These are phyloP conservation scores for Urocolius indicus DNA, from an alignment of 2,113 vertebrate species.

Conservation along the genomic window DNA sequence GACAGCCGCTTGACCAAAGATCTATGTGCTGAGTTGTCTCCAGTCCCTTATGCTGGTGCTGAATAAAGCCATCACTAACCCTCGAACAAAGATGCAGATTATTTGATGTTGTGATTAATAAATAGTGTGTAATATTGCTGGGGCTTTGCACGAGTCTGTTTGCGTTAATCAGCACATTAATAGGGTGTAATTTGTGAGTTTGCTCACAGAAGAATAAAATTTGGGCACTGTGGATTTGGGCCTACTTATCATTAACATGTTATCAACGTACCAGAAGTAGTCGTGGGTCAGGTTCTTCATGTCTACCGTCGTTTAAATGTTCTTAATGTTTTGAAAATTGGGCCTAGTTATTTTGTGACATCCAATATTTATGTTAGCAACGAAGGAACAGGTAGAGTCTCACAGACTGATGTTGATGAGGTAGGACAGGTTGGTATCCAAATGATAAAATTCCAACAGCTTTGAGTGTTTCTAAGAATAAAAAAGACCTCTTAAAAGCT, in stretches of 20 bases:
- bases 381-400: constrained; percentile 53
- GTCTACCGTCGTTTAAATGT: background rate
- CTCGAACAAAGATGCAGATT: background rate
- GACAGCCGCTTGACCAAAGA: background rate
- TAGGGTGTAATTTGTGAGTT: background rate
- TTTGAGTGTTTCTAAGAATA: background rate
- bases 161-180: background rate
- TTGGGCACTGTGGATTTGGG: background rate
- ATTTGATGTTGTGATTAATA: background rate
- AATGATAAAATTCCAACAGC: background rate
- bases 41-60: background rate
- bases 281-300: background rate
- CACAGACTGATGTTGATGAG: background rate
- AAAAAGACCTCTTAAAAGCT: background rate
- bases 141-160: background rate
- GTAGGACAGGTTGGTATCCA: background rate
- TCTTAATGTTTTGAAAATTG: constrained; percentile 33
- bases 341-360: constrained; percentile 22
- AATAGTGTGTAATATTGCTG: background rate
- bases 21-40: background rate
- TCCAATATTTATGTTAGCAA: constrained; percentile 58
- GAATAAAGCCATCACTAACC: background rate
- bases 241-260: background rate
- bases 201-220: background rate
- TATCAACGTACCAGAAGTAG: background rate